Evolutionary conservation across 2,797 vertebrate species (phyloP), one percentile per base, ranked within the genome.

Genomic region (Hapalemur alaotrensis): DNA sequence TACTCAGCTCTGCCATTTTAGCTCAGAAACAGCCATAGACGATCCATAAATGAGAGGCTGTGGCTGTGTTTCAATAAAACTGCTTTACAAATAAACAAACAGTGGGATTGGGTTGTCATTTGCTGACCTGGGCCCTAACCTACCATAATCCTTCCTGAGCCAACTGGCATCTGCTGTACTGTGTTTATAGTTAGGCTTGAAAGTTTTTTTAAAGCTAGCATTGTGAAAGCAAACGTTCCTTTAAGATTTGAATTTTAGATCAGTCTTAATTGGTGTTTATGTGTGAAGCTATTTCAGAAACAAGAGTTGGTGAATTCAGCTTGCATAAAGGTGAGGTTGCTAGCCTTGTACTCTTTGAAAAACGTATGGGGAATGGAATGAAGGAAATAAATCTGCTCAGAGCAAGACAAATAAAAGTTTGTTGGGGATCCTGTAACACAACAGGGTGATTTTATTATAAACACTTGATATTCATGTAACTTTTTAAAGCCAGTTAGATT

Each of bases 261-360:
- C 72, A 70, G 75, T 46, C 28, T 88, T 92, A 70, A 92, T 91
- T 89, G 83, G 61, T 91, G 73, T 85, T 91, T 81, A 32, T 87
- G 32, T 67, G 50, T 72, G 82, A 76, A 84, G 67, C 61, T 63
- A 17, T 89, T 91, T 86, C 38, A 87, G 89, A 94, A 92, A 43
- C 70, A 30, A 30, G 10, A 22, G 70, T 41, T 91, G 78, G 67
- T 75, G 41, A 85, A 57, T 90, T 95, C 85, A 13, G 30, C 78
- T 76, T 88, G 84, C 61, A 25, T 48, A 12, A 86, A 52, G 80
- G 50, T 32, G 41, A 87, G 82, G 69, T 75, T 78, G 23, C 9
- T 7, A 84, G 85, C 78, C 84, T 94, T 8, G 18, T 18, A 32
- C 72, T 85, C 46, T 89, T 43, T 41, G 69, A 89, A 52, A 67